Percentiles rank a stretch among this genome's conserved stretches.
Conservation (phyloP, 2,888 invertebrate species). For the Rutpela maculata region DNA sequence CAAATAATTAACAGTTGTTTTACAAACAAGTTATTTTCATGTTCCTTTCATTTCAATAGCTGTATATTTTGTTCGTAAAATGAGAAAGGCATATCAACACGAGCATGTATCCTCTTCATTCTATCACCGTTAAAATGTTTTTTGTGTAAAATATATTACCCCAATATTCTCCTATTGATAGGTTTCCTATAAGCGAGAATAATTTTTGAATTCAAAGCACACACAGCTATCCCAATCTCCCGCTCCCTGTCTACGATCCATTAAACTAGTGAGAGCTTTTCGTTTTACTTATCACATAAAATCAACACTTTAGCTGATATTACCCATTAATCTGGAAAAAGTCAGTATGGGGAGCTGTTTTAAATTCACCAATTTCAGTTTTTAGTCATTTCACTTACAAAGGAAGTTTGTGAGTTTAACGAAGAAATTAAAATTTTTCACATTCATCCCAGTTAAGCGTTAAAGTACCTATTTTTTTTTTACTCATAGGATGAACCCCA, state of each 20-base stretch:
- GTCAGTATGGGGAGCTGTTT: background rate
- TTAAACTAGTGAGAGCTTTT: slow-evolving; percentile 2
- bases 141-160: background rate
- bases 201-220: slow-evolving; percentile 1
- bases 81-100: background rate
- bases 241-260: background rate
- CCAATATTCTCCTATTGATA: slow-evolving; percentile 1
- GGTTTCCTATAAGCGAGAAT: slow-evolving; percentile 3
- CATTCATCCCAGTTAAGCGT: background rate
- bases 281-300: slow-evolving; percentile 5
- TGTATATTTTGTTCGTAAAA: background rate
- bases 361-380: background rate
- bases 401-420: background rate
- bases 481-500: background rate
- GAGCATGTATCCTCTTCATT: background rate
- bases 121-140: background rate
- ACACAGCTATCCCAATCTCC: background rate
- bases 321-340: background rate
- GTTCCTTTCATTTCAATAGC: too few relatives aligned
- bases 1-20: too few relatives aligned
- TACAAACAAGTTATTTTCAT: too few relatives aligned
- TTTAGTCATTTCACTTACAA: background rate
- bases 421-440: background rate
- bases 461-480: background rate
- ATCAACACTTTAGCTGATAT: background rate